Evolutionary conservation across 2,113 vertebrate genomes (phyloP).

Genomic region (Dasypus novemcinctus): DNA sequence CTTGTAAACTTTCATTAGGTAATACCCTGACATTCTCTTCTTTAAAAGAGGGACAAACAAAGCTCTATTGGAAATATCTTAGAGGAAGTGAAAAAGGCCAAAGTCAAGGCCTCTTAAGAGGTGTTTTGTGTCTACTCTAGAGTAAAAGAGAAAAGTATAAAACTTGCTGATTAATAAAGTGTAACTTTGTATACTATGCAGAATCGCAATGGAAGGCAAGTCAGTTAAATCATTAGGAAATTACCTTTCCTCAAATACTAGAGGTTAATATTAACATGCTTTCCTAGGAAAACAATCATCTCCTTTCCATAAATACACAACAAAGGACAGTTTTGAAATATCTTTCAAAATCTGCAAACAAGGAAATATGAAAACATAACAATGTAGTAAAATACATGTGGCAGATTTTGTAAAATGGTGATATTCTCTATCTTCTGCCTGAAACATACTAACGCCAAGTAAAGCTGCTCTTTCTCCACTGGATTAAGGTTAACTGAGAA

Average conservation of each 20-base stretch:
- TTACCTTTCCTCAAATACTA: not conserved
- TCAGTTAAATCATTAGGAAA: not conserved
- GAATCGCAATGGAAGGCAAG: not conserved
- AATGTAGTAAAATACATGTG: not conserved
- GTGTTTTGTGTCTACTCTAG: not conserved
- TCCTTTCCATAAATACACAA: conserved; percentile 1
- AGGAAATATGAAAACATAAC: not conserved
- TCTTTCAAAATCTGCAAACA: not conserved
- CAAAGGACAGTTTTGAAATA: not conserved
- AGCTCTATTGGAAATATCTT: not conserved
- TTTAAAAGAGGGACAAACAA: not conserved
- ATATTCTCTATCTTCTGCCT: not conserved
- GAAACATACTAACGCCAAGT: not conserved
- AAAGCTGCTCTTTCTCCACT: not conserved
- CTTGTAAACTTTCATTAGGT: not conserved
- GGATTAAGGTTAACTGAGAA: not conserved
- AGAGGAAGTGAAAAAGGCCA: not conserved
- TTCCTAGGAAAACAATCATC: not conserved
- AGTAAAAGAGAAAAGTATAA: not conserved
- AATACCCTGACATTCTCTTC: not conserved
- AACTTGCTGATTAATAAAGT: not conserved
- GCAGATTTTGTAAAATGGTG: not conserved
- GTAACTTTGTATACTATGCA: not conserved
- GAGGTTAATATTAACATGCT: conserved; percentile 45
- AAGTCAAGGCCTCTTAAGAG: not conserved